Evolutionary conservation across 2,113 vertebrate genomes (phyloP).

Genomic region (Corythoichthys haematopterus): DNA sequence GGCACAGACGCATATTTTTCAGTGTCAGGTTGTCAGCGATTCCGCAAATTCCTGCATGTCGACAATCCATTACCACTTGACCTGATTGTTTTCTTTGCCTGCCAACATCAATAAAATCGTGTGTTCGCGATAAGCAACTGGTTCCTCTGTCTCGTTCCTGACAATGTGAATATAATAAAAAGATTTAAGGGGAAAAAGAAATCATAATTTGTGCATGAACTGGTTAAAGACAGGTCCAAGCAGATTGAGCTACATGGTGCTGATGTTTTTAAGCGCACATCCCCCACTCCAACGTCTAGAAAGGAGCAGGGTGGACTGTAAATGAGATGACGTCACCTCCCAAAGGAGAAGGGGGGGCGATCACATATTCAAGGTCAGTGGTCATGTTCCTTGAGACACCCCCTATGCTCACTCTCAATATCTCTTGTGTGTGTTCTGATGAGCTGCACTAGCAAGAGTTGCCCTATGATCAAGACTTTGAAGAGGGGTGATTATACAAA

Average conservation of each 20-base stretch:
- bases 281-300: not conserved
- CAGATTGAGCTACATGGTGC: slow-evolving; percentile 16
- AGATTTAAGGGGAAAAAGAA: no score
- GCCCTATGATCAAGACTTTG: not conserved
- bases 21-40: no score
- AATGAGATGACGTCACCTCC: slow-evolving; percentile 31
- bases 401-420: not conserved
- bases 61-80: no score
- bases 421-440: slow-evolving; percentile 18
- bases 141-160: no score
- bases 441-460: not conserved
- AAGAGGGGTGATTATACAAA: slow-evolving; percentile 1
- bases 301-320: slow-evolving; percentile 9
- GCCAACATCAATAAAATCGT: no score
- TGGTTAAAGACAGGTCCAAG: not conserved
- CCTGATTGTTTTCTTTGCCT: no score
- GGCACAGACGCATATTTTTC: no score
- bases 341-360: not conserved
- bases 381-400: slow-evolving; percentile 11
- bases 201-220: no score
- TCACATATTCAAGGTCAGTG: slow-evolving; percentile 37
- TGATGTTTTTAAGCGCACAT: slow-evolving; percentile 4
- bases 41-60: no score
- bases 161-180: no score
- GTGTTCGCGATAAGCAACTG: no score